Percentiles rank a stretch among this genome's conserved stretches.
Conservation (phyloP, 2,113 vertebrate genomes). For the Lepidothrix coronata region DNA sequence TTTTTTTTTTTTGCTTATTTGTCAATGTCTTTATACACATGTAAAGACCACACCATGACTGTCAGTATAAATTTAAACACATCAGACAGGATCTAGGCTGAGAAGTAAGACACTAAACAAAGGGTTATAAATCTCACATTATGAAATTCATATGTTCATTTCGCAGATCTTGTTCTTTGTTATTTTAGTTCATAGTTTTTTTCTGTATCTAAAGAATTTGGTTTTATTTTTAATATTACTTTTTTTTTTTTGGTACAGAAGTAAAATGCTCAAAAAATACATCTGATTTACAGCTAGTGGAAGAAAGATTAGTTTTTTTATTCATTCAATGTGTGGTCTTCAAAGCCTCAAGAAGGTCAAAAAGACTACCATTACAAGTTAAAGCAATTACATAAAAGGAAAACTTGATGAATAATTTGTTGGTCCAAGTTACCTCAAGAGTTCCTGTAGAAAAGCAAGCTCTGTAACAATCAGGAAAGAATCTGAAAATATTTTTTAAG, state of each 20-base stretch:
- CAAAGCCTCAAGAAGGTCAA: background rate
- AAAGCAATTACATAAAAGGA: background rate
- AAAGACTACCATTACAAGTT: background rate
- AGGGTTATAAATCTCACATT: background rate
- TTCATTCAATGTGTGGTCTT: background rate
- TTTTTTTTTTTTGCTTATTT: background rate
- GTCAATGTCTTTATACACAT: background rate
- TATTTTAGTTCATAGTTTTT: background rate
- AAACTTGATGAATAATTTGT: background rate
- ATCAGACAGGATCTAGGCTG: background rate
- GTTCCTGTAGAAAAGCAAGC: background rate
- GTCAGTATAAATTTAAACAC: background rate
- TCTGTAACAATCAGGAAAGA: background rate
- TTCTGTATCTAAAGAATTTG: background rate
- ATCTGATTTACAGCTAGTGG: background rate
- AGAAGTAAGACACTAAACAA: background rate
- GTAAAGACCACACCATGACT: background rate
- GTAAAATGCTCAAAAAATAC: background rate
- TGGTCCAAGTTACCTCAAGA: background rate
- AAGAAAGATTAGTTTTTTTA: background rate
- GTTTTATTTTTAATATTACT: background rate
- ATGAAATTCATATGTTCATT: background rate
- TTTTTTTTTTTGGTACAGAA: background rate
- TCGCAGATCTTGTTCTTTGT: background rate
- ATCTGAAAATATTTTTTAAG: background rate